These are phyloP conservation scores for Cephus nigrinus DNA, from an alignment of 2,888 invertebrate genomes.

Conservation along the genomic window DNA sequence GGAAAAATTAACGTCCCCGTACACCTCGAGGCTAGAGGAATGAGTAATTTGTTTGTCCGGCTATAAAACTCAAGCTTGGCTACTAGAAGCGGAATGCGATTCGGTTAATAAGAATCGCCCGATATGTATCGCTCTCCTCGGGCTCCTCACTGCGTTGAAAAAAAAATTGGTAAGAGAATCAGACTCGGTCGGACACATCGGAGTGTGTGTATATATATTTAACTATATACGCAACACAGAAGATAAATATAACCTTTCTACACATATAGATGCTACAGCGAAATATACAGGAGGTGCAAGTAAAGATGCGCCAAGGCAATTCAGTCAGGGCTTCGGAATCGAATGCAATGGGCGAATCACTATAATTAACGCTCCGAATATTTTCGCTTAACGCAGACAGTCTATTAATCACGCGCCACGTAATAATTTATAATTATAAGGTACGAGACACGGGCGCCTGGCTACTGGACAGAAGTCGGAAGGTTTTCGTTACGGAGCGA, in stretches of 20 bases:
- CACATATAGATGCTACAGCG: no score
- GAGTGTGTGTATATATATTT: not conserved
- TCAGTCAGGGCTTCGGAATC: constrained; percentile 4
- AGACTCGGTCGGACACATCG: not conserved
- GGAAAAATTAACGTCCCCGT: not conserved
- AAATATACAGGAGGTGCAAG: not conserved
- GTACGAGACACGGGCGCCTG: constrained; percentile 38
- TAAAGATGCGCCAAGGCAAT: not conserved
- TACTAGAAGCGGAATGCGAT: not conserved
- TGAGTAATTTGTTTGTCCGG: not conserved
- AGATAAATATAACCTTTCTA: no score
- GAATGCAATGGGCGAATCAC: constrained; percentile 25
- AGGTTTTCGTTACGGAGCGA: not conserved
- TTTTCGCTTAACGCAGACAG: constrained; percentile 47
- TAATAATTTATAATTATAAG: constrained; percentile 55
- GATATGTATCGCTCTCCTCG: not conserved
- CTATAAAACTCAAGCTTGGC: not conserved
- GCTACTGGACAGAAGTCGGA: constrained; percentile 45
- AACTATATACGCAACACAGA: not conserved
- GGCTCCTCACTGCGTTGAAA: not conserved
- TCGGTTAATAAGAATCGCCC: not conserved
- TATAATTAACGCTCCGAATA: constrained; percentile 46
- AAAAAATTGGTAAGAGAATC: not conserved
- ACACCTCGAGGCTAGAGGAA: not conserved
- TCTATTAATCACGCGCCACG: constrained; percentile 48